Base-by-base conservation (phyloP, 2,797 vertebrate species). In the Aviceda cuculoides region DNA sequence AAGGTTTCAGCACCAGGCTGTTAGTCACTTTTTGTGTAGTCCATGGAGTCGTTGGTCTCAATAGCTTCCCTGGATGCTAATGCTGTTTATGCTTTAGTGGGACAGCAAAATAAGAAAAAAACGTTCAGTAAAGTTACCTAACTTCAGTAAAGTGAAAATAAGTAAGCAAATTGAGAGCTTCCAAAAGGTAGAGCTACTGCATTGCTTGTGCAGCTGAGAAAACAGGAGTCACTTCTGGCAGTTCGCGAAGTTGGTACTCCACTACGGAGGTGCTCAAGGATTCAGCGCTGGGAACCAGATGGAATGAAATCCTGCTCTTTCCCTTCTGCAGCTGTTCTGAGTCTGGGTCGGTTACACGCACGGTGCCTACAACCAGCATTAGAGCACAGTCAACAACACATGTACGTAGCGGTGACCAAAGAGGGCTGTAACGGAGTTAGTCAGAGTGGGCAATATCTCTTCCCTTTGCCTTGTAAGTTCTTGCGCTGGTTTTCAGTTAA, bases 261-360 rank as follows among this genome's bases (percentile, higher is more conserved):
- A 6, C 13, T 22, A 7, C 0, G 0, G 35, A 81, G 18, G 1
- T 81, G 33, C 70, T 78, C 50, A 22, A 24, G 72, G 46, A 61
- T 35, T 82, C 44, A 47, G 53, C 0, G 0, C 21, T 44, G 44
- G 39, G 49, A 78, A 85, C 40, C n/a, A 78, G 24, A 62, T 11
- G 31, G 44, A 35, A 82, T 53, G 21, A 90, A 86, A 89, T 63
- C 19, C 65, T 59, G 16, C 42, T 39, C 35, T 49, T 52, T 73
- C 50, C 39, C 15, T 59, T 55, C 44, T 50, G 70, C 78, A 82
- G 73, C 28, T 63, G 24, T 11, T 78, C 28, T 22, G 73, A 42
- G 31, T 10, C n/a, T 49, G 37, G 4, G 29, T 1, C 87, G 25
- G 73, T 44, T 74, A 63, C 55, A 35, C 0, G 1, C 1, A 0